Base-by-base conservation (phyloP, 2,113 vertebrate genomes). In the Coryphaenoides rupestris region DNA sequence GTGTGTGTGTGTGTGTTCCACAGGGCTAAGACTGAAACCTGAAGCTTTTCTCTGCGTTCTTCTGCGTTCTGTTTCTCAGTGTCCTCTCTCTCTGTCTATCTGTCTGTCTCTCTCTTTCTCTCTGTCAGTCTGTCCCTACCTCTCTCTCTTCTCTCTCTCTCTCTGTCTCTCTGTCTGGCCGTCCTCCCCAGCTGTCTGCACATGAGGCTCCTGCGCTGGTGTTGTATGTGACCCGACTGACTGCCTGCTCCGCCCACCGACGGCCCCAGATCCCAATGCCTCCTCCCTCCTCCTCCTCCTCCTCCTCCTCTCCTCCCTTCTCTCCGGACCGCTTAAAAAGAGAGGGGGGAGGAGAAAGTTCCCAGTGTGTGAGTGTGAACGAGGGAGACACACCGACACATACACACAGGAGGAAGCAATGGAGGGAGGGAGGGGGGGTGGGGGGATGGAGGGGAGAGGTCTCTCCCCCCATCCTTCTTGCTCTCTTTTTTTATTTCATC, bases 301-400 rank as follows among this genome's bases (percentile, higher is more conserved):
- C 72, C 74, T 82, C 76, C 80, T 79, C 79, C 87, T 78, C 84
- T 86, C 79, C 84, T 78, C 83, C n/a, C n/a, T n/a, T n/a, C n/a
- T 87, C 85, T 84, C 79, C 83, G 84, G 88, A 84, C 77, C 86
- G 85, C 89, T 91, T 80, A 69, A 50, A 69, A 50, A 62, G 6
- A 22, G 21, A 26, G 47, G 47, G 17, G 49, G 56, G 50, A 21
- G 47, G 33, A 58, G 58, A 69, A 78, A 70, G 65, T 74, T 71
- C 65, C 54, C 17, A 55, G 55, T 46, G 54, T 65, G 66, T 65
- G 72, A 63, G 64, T 33, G 56, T 52, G 55, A 45, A 28, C 60
- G 52, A 60, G 70, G 64, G 70, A 56, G 68, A 79, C 72, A 70
- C 59, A 69, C 65, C 28, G 28, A 33, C 26, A 26, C 46, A 53